Base-by-base conservation (phyloP, 64 coral and sea anemone species). In the Pachyseris speciosa region DNA sequence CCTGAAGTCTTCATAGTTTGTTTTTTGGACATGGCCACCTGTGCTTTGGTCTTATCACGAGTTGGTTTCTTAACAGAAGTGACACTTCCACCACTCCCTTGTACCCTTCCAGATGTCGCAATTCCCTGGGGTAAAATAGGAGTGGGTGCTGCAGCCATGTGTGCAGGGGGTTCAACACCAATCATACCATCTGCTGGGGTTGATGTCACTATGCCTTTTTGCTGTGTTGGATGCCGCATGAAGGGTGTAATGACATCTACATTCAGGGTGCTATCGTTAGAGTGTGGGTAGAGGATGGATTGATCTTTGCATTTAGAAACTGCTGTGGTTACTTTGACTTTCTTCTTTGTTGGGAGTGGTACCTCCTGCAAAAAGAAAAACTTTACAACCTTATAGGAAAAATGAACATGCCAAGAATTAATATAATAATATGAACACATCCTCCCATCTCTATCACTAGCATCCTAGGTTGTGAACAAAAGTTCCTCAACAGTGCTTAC, bases 171-270 rank as follows among this genome's bases (percentile, higher is more conserved):
- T 4, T 65, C 43, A 39, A 52, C 13, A 30, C 90, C 77, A 41
- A 84, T 68, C 49, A 86, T 89, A 22, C 67, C 81, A 41, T 89
- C 69, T 43, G 90, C 90, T 48, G 94, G 94, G 17, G 94, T 96
- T 7, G 94, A 96, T 5, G 94, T 96, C 24, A 96, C 64, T 25
- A 93, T 85, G 30, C 71, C 83, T 41, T 55, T 78, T 26, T 70
- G 38, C 61, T 89, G 87, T 22, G 85, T 30, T n/a, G 65, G 68
- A 67, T 84, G 75, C 10, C 71, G 48, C 26, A 86, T 12, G 30
- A 86, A 92, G 26, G 91, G 83, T 77, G 72, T 86, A 45, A 77
- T 41, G 30, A 31, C 72, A 27, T 86, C 83, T 0, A 60, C 26
- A 31, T 68, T 69, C 2, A 65, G 51, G 19, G 34, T 59, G 71